Base-by-base conservation (phyloP, 2,797 vertebrate species). In the Scarus forsteni region DNA sequence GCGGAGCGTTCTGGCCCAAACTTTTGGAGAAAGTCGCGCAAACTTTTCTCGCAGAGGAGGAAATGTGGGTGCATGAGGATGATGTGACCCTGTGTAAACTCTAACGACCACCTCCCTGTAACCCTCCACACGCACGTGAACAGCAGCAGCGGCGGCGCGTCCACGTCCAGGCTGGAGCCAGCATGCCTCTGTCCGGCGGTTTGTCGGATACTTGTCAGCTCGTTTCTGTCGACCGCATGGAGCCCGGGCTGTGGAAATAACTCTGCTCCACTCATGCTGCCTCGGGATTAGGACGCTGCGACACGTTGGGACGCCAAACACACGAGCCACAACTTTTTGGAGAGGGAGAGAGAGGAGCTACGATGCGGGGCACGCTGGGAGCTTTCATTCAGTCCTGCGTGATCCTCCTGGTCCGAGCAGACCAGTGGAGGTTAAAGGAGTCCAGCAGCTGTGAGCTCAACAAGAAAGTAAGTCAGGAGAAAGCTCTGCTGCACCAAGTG, bases 331-430 rank as follows among this genome's bases (percentile, higher is more conserved):
- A 42, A 70, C 75, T 67, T 72, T 67, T 27, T 27, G 27, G 27
- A 27, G 27, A 27, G 15, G 53, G 51, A 53, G 34, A 55, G 66
- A 56, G 42, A 71, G 53, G 55, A 71, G 88, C 74, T 55, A 92
- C 81, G 85, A 95, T 96, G 95, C 88, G 92, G 88, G 80, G 86
- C 72, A 84, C 90, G 80, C 80, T 92, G 88, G 66, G 92, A 51
- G 86, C 93, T 64, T 80, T 94, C 82, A 70, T 94, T 65, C 94
- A 92, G 51, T 92, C 86, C 70, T 94, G 92, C 58, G 85, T 96
- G 73, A 70, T 95, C 7, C 85, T 95, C 78, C 88, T 95, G 92
- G 93, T 94, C 81, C 85, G 88, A 60, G 92, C 93, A 36, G 92
- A 91, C 71, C 94, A 83, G 71, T 93, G 92, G 85, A 92, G 83